Evolutionary conservation across 2,888 invertebrate genomes (phyloP), one percentile per base, ranked within the genome.

Genomic region (Drosophila phalerata): DNA sequence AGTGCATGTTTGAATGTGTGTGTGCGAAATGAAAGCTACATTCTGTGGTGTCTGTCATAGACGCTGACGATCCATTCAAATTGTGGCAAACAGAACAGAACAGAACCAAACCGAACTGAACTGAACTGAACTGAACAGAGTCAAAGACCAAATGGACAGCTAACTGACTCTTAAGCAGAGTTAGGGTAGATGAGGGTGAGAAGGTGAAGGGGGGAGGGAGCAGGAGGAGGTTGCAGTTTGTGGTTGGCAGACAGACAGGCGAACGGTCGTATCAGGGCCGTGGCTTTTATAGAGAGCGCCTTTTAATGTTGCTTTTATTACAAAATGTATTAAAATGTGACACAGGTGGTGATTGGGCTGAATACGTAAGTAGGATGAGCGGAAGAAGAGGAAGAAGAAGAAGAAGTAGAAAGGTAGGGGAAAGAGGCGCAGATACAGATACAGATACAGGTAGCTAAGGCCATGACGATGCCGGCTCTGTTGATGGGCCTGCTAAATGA

Each of bases 401-500:
- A 28, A 30, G 43, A 1, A n/a, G 19, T n/a, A n/a, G n/a, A n/a
- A n/a, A n/a, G n/a, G n/a, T n/a, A 17, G 19, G 15, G n/a, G 32
- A 9, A 28, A 32, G 13, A 22, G 17, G 6, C n/a, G 19, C 10
- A 34, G 37, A 6, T 15, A 38, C 38, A 40, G 38, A 38, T 19
- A 49, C 13, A 38, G 34, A 17, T 19, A 47, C 57, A 49, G 67
- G 78, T 43, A 43, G 67, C 62, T 56, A 19, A 49, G 63, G 69
- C 66, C 72, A 75, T 52, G 40, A 37, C 56, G 60, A 51, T 49
- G 67, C 34, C 68, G 55, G 43, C 77, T 52, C 68, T 67, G 88
- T 86, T 83, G 87, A 84, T 84, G 83, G 79, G 83, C 87, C 89
- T 73, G 85, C 86, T 88, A 86, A 84, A 88, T 75, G 87, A 72